A percentile compares a stretch with the other conserved stretches of the same genome.
phyloP scores from a whole-genome alignment of 2,797 vertebrate genomes.

The Microhierax caerulescens region DNA sequence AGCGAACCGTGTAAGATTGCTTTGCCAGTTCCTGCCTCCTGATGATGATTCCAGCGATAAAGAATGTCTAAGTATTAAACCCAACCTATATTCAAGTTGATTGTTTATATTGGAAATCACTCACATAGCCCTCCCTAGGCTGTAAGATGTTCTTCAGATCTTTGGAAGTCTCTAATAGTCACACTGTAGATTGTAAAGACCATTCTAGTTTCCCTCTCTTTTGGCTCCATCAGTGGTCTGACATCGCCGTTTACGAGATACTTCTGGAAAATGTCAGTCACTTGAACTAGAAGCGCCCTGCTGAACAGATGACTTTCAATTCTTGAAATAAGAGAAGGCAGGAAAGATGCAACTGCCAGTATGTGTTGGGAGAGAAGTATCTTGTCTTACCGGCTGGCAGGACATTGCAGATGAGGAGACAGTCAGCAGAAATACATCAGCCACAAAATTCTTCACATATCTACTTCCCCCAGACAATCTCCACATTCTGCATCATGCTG shows the following conservation, averaged over 20 bases:
- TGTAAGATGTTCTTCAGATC: not conserved
- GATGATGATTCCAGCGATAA: not conserved
- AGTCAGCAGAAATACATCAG: conserved; percentile 67
- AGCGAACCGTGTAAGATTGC: not conserved
- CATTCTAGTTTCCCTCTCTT: not conserved
- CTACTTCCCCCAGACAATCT: not conserved
- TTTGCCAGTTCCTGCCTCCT: not conserved
- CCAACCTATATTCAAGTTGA: not conserved
- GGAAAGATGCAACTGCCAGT: not conserved
- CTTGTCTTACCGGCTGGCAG: not conserved
- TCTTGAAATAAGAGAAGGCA: not conserved
- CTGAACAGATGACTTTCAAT: not conserved
- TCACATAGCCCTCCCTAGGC: not conserved
- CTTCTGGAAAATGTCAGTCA: not conserved
- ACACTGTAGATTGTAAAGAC: not conserved
- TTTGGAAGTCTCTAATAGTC: not conserved
- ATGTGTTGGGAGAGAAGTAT: not conserved
- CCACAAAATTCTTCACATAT: conserved; percentile 53
- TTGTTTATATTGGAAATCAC: not conserved
- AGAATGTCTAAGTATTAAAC: not conserved
- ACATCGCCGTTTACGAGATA: not conserved
- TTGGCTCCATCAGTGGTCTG: not conserved
- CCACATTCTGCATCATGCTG: not conserved
- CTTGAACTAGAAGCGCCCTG: not conserved
- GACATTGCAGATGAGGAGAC: not conserved